Conservation (phyloP, 2,888 invertebrate species). For the Plemyria rubiginata region DNA sequence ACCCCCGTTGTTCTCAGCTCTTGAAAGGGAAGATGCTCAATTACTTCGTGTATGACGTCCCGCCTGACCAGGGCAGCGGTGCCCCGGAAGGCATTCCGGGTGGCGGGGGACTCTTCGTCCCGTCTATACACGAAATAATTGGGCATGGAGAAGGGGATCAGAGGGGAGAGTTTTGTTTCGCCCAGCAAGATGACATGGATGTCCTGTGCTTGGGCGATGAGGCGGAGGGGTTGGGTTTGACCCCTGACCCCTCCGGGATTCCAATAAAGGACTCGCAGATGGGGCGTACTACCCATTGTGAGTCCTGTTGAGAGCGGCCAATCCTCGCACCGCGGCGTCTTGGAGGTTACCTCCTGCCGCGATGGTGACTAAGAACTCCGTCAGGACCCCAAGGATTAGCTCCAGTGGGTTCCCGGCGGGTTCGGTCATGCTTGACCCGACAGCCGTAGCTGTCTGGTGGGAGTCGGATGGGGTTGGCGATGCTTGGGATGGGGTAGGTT, state of each 20-base stretch:
- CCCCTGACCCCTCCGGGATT: slow-evolving; percentile 15
- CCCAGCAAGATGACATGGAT: not conserved
- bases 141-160: not conserved
- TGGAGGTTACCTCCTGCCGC: not conserved
- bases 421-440: not conserved
- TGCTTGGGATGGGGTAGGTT: not conserved
- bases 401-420: not conserved
- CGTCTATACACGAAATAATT: slow-evolving; percentile 1
- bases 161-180: not conserved
- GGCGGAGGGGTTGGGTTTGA: not conserved
- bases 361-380: not conserved
- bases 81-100: not conserved
- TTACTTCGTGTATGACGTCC: slow-evolving; percentile 12
- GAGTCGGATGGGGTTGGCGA: not conserved
- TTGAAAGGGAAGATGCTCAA: not conserved
- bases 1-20: not conserved
- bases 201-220: slow-evolving; percentile 10
- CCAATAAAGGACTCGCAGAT: slow-evolving; percentile 12
- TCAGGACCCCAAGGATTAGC: not conserved
- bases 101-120: not conserved
- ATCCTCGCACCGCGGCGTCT: not conserved
- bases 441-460: not conserved
- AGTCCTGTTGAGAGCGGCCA: not conserved
- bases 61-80: slow-evolving; percentile 11
- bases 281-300: slow-evolving; percentile 3